Evolutionary conservation across 2,888 invertebrate species (phyloP).

Genomic region (Pachycephus smyrnensis): DNA sequence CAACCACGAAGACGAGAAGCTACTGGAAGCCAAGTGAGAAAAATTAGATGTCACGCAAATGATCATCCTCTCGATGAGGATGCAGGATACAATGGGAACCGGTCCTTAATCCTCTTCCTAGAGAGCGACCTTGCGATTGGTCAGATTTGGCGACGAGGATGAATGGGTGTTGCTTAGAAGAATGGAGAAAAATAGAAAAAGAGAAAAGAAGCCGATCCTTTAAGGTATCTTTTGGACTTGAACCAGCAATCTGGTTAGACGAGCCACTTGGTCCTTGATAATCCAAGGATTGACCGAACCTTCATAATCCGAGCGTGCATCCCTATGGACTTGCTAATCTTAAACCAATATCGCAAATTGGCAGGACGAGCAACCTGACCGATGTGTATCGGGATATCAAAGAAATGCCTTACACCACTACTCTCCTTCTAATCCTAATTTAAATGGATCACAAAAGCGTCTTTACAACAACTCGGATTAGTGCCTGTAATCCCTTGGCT

Average conservation of each 20-base stretch:
- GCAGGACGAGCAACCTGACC: constrained; percentile 18
- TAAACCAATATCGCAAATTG: constrained; percentile 38
- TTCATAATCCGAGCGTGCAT: constrained; percentile 22
- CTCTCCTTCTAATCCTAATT: constrained; percentile 48
- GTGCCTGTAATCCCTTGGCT: constrained; percentile 35
- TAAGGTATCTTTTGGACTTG: constrained; percentile 43
- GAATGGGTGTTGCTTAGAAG: neutral
- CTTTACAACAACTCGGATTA: constrained; percentile 31
- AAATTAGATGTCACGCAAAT: no score
- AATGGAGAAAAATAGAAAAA: neutral
- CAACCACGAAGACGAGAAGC: neutral
- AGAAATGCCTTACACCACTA: constrained; percentile 13
- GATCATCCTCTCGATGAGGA: no score
- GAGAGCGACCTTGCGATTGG: neutral
- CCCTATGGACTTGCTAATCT: constrained; percentile 18
- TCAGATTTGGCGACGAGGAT: neutral
- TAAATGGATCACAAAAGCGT: constrained; percentile 45
- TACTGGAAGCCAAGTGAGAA: neutral
- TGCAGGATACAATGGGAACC: neutral
- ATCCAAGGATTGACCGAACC: constrained; percentile 45
- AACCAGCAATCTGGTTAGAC: constrained; percentile 56
- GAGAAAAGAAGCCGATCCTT: neutral
- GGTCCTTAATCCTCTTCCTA: neutral
- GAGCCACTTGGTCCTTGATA: constrained; percentile 36
- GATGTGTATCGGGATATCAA: constrained; percentile 3